A percentile compares a stretch with the other conserved stretches of the same genome.
Evolutionary conservation across 2,797 vertebrate genomes (phyloP).

Genomic region (Nannoperca obscura): DNA sequence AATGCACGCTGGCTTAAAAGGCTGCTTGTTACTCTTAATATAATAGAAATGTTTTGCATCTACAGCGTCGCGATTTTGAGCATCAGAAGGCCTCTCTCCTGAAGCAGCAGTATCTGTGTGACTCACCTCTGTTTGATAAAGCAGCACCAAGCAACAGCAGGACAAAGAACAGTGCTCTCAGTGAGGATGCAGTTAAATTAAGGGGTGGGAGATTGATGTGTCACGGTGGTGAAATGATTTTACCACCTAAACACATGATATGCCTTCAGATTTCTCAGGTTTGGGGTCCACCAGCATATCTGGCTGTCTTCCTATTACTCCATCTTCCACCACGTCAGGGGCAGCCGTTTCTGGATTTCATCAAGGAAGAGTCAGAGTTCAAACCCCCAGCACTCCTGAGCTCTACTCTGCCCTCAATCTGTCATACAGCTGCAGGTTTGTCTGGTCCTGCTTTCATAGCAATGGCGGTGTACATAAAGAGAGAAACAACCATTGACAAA

Average conservation of each 20-base stretch:
- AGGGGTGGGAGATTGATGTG: background rate
- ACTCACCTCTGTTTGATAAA: constrained; percentile 59
- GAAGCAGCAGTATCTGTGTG: constrained; percentile 78
- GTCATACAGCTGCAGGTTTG: constrained; percentile 71
- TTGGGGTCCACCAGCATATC: constrained; percentile 63
- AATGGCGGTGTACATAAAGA: background rate
- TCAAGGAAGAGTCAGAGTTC: constrained; percentile 55
- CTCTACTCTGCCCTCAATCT: constrained; percentile 82
- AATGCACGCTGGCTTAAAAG: background rate
- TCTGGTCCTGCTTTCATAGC: background rate
- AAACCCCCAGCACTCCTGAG: constrained; percentile 83
- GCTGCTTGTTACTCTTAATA: background rate
- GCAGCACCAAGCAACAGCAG: constrained; percentile 21
- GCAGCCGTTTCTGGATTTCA: constrained; percentile 12
- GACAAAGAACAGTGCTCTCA: constrained; percentile 62
- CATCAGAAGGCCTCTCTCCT: constrained; percentile 76
- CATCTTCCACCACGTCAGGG: constrained; percentile 50
- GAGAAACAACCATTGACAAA: background rate
- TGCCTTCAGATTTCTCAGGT: constrained; percentile 59
- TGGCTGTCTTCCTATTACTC: constrained; percentile 65
- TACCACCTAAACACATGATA: background rate
- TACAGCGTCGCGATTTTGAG: constrained; percentile 81
- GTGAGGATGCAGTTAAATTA: constrained; percentile 58
- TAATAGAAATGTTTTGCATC: constrained; percentile 13
- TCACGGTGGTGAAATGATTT: background rate